Evolutionary conservation across 2,888 invertebrate genomes (phyloP).

Genomic region (Melieria crassipennis): DNA sequence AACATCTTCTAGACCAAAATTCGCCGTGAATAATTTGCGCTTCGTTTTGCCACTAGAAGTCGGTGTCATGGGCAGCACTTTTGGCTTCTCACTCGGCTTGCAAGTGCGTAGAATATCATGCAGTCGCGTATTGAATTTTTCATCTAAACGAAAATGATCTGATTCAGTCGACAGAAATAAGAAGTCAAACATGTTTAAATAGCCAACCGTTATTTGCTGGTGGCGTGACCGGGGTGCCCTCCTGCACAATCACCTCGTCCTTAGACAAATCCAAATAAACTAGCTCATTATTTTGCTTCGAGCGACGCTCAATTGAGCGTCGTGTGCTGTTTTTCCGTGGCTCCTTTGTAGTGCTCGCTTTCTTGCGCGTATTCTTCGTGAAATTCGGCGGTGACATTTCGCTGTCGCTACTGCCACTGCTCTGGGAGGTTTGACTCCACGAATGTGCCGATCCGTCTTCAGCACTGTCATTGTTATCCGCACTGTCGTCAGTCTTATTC

Average conservation of each 20-base stretch:
- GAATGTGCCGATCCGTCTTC: constrained; percentile 4
- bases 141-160: constrained; percentile 44
- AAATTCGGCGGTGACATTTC: neutral
- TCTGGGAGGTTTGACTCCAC: constrained; percentile 6
- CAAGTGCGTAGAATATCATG: constrained; percentile 55
- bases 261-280: constrained; percentile 61
- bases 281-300: constrained; percentile 41
- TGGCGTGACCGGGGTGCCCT: constrained; percentile 45
- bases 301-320: neutral
- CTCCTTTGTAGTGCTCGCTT: neutral
- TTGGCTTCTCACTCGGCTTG: constrained; percentile 50
- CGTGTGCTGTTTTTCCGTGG: neutral
- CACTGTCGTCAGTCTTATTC: constrained; percentile 44
- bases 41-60: constrained; percentile 46
- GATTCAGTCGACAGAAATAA: neutral
- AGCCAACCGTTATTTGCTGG: constrained; percentile 49
- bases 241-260: constrained; percentile 54
- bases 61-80: constrained; percentile 49
- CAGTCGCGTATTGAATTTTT: constrained; percentile 47
- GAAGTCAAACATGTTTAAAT: neutral
- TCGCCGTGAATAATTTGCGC: constrained; percentile 59
- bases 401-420: constrained; percentile 20
- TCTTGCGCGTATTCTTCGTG: too few species aligned
- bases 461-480: constrained; percentile 33
- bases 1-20: constrained; percentile 53